Evolutionary conservation across 2,797 vertebrate genomes (phyloP).

Genomic region (Scomberomorus guttatus): DNA sequence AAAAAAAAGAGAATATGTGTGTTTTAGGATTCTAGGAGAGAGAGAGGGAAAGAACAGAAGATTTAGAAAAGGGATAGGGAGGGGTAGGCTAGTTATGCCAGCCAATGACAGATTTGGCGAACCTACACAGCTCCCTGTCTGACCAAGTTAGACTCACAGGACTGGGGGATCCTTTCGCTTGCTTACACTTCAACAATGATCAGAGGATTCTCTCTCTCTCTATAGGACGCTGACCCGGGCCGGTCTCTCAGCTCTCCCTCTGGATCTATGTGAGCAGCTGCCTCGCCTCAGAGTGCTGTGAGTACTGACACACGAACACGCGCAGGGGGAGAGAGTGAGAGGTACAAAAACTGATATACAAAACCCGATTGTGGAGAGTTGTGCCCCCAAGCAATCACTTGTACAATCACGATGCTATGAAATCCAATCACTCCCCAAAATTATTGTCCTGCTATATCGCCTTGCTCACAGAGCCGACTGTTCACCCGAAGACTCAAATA

Average conservation of each 20-base stretch:
- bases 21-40: constrained; percentile 44
- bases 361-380: constrained; percentile 50
- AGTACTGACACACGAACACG: constrained; percentile 78
- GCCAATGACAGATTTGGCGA: constrained; percentile 62
- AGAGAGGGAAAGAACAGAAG: constrained; percentile 30
- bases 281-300: constrained; percentile 93
- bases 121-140: constrained; percentile 67
- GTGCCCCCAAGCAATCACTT: constrained; percentile 52
- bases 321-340: constrained; percentile 21
- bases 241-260: constrained; percentile 91
- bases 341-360: constrained; percentile 60
- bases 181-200: constrained; percentile 69
- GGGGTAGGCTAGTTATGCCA: constrained; percentile 61
- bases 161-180: constrained; percentile 58
- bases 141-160: constrained; percentile 62
- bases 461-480: constrained; percentile 51
- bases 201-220: constrained; percentile 54
- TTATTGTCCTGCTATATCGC: constrained; percentile 46
- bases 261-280: constrained; percentile 93
- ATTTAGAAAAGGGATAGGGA: constrained; percentile 35
- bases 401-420: constrained; percentile 57
- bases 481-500: constrained; percentile 40
- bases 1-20: constrained; percentile 25
- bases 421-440: constrained; percentile 66
- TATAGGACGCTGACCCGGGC: constrained; percentile 93